A percentile compares a stretch with the other conserved stretches of the same genome.
phyloP scores from a whole-genome alignment of 2,113 vertebrate species.

The Salvator merianae region DNA sequence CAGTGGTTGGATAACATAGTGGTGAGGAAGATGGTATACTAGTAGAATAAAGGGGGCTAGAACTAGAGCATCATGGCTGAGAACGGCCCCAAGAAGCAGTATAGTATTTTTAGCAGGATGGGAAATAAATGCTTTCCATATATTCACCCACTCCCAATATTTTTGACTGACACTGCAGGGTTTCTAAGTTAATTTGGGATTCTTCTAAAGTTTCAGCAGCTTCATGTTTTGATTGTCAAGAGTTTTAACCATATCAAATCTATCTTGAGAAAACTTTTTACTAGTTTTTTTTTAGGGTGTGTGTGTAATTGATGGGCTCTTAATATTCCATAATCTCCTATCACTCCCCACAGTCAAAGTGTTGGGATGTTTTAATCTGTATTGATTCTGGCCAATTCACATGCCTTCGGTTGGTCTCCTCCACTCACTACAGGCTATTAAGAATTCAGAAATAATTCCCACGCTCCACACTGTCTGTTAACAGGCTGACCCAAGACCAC shows the following conservation, averaged over 20 bases:
- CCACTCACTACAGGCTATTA: neutral
- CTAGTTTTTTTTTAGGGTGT: too few species aligned
- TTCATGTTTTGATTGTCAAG: neutral
- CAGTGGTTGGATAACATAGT: too few species aligned
- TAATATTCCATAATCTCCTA: neutral
- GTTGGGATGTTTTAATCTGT: neutral
- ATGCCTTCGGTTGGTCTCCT: neutral
- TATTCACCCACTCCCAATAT: too few species aligned
- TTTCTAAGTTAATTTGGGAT: neutral
- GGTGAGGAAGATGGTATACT: too few species aligned
- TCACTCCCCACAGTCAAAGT: neutral
- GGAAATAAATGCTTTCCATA: neutral
- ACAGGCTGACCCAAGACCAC: neutral
- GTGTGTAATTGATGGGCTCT: neutral
- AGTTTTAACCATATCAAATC: neutral
- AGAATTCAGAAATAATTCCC: neutral
- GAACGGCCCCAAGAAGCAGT: neutral
- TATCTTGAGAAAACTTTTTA: neutral
- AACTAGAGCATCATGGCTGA: neutral
- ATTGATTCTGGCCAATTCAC: neutral
- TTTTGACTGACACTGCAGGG: neutral
- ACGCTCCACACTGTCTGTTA: neutral
- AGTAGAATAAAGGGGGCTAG: too few species aligned
- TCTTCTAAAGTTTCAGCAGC: too few species aligned
- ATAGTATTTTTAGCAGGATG: too few species aligned